Conservation (phyloP, 2,113 vertebrate genomes). For the Gopherus evgoodei region DNA sequence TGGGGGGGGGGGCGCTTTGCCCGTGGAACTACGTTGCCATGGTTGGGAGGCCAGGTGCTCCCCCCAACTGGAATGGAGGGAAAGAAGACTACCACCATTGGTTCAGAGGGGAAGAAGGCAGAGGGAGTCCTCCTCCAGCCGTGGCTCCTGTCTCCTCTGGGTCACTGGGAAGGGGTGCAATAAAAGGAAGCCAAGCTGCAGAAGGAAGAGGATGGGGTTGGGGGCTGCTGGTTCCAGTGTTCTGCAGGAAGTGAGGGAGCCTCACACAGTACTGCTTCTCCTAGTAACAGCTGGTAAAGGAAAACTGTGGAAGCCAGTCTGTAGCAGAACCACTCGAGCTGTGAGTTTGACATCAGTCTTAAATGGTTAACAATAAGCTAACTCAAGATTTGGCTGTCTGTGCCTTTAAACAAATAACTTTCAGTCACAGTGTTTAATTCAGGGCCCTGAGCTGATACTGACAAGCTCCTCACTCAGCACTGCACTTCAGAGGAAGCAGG, state of each 20-base stretch:
- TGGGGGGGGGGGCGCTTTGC: fast-evolving
- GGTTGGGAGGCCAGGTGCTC: background rate
- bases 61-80: no score
- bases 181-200: background rate
- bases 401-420: background rate
- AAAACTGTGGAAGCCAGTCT: background rate
- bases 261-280: background rate
- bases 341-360: background rate
- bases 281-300: background rate
- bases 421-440: background rate
- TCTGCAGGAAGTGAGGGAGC: background rate
- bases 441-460: background rate
- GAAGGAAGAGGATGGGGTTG: background rate
- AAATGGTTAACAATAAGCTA: background rate
- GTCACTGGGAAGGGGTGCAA: background rate
- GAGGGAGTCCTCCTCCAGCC: background rate
- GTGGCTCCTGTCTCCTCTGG: background rate
- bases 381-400: background rate
- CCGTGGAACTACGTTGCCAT: background rate
- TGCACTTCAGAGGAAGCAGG: background rate
- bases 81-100: no score
- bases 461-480: background rate
- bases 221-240: background rate
- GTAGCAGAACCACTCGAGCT: background rate
- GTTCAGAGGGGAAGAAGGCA: background rate